phyloP scores from a whole-genome alignment of 2,888 invertebrate genomes.

The Drosophila incognita region DNA sequence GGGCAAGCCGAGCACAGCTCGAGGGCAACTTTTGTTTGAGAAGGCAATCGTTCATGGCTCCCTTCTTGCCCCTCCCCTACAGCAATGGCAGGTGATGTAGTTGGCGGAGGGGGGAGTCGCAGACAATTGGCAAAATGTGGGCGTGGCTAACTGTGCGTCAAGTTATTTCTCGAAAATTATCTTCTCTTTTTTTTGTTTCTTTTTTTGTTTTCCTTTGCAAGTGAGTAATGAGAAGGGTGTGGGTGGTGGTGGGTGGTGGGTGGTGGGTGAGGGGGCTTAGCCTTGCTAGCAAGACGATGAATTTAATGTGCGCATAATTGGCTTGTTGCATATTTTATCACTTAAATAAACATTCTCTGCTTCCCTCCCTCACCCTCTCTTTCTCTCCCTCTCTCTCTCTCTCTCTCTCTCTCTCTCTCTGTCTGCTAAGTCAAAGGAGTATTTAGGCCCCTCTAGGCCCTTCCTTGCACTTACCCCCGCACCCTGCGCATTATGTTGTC shows the following conservation, averaged over 20 bases:
- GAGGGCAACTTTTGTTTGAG: constrained; percentile 34
- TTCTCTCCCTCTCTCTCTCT: neutral
- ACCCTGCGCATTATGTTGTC: neutral
- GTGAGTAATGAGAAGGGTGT: neutral
- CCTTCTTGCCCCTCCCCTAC: neutral
- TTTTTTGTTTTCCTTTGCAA: neutral
- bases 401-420: neutral
- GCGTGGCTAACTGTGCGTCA: neutral
- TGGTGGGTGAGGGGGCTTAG: neutral
- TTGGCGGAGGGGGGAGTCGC: neutral
- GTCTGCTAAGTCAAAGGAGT: constrained; percentile 4
- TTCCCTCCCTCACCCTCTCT: neutral
- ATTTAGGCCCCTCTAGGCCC: neutral
- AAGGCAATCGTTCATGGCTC: constrained; percentile 28
- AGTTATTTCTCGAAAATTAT: neutral
- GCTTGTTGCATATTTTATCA: constrained; percentile 48
- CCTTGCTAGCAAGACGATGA: constrained; percentile 35
- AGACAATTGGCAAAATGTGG: constrained; percentile 11
- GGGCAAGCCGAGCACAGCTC: constrained; percentile 42
- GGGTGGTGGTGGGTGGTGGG: too few relatives aligned
- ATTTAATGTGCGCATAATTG: constrained; percentile 74
- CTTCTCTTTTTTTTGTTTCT: neutral
- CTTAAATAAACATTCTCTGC: constrained; percentile 31
- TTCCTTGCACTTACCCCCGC: neutral
- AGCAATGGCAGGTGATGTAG: neutral